Conservation (phyloP, 2,113 vertebrate species). For the Anguilla rostrata region DNA sequence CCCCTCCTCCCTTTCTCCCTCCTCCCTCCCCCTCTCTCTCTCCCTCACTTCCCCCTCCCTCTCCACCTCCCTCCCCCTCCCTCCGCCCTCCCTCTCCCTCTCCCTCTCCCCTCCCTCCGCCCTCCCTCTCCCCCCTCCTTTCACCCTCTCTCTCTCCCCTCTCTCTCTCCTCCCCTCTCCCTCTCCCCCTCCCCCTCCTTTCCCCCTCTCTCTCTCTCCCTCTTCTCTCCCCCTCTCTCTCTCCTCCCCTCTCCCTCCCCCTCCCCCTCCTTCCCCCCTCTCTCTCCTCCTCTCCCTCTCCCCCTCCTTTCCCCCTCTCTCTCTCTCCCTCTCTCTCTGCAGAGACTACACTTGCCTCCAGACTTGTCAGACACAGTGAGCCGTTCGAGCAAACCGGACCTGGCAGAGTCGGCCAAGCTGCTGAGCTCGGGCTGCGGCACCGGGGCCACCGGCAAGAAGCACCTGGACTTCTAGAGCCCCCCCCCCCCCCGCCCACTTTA, state of each 20-base stretch:
- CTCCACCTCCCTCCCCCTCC: too few relatives aligned
- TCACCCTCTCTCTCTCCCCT: constrained; percentile 30
- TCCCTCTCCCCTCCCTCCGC: not conserved
- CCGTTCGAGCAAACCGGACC: constrained; percentile 86
- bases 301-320: constrained; percentile 39
- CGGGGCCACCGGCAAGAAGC: constrained; percentile 80
- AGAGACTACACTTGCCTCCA: constrained; percentile 98
- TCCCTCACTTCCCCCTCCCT: too few relatives aligned
- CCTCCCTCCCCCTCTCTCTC: too few relatives aligned
- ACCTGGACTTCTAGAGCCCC: constrained; percentile 92
- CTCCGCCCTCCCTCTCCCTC: constrained; percentile 55
- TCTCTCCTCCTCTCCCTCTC: constrained; percentile 47
- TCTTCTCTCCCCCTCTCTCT: constrained; percentile 44
- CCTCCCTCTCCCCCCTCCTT: constrained; percentile 45
- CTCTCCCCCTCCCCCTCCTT: constrained; percentile 4
- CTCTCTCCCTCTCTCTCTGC: constrained; percentile 60
- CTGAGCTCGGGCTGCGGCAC: constrained; percentile 82
- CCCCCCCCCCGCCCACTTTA: constrained; percentile 55
- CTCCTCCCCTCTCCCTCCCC: constrained; percentile 15
- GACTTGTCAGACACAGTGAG: constrained; percentile 97
- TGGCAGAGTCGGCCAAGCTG: constrained; percentile 76
- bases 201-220: constrained; percentile 38
- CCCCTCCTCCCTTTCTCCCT: constrained; percentile 34
- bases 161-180: constrained; percentile 61
- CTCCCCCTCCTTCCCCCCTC: not conserved